Evolutionary conservation across 2,113 vertebrate species (phyloP).

Genomic region (Elanus axillaris): DNA sequence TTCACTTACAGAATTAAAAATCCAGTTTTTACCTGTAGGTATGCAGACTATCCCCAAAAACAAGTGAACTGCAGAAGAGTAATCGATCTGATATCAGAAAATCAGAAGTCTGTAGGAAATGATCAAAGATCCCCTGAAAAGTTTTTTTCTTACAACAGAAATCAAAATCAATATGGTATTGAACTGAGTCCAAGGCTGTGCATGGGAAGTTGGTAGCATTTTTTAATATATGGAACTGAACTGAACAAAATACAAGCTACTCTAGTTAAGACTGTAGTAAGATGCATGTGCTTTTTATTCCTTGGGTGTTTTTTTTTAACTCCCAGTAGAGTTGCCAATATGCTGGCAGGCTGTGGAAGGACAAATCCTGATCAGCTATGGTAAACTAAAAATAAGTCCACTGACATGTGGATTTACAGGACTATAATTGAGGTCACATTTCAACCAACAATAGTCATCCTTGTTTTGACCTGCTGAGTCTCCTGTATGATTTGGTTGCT

Average conservation of each 20-base stretch:
- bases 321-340: not conserved
- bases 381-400: not conserved
- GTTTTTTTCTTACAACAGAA: not conserved
- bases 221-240: not conserved
- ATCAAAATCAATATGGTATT: not conserved
- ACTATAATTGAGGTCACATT: rapidly evolving
- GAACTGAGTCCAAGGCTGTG: not conserved
- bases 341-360: not conserved
- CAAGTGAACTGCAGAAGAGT: not conserved
- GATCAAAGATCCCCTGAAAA: not conserved
- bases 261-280: not conserved
- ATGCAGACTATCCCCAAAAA: not conserved
- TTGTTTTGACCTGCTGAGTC: not conserved
- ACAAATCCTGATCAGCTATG: not conserved
- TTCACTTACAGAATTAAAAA: not conserved
- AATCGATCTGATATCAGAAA: not conserved
- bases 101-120: not conserved
- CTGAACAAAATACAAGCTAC: not conserved
- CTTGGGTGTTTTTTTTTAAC: not conserved
- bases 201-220: not conserved
- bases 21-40: not conserved
- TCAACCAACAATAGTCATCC: rapidly evolving
- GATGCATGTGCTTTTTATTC: not conserved
- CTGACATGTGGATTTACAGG: not conserved
- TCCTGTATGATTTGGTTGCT: not conserved